Base-by-base conservation (phyloP, 1,140 invertebrate genomes). In the Drusus annulatus region DNA sequence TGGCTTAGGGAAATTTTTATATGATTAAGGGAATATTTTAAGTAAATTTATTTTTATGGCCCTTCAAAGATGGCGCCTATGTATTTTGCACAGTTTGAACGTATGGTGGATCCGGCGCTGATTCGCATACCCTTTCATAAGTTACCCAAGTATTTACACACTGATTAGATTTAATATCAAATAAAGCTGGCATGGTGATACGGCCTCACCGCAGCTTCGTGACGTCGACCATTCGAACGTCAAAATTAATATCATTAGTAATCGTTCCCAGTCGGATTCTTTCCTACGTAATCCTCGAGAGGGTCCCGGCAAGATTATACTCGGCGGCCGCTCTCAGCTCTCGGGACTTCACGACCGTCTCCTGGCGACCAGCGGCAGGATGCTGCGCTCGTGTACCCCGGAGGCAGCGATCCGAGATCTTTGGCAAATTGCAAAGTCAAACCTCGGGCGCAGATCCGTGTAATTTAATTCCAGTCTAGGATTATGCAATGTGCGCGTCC, bases 161-260 rank as follows among this genome's bases (percentile, higher is more conserved):
- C 25, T 28, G 25, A 28, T 45, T 1, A 2, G 36, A 45, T 13
- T 13, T 45, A 8, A 23, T 60, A 23, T 21, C 56, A 13, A 4
- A 60, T 60, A 60, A 60, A 28, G 2, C 62, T 65, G 21, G 62
- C n/a, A 8, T 15, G 7, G 25, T 65, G 28, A 65, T 65, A 65
- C n/a, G 1, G 62, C 62, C 25, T 65, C 16, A 25, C 28, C 25
- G 23, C 21, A 28, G 25, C 28, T 65, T 45, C 62, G 25, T 65
- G 62, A 65, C 62, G 25, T 65, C n/a, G 62, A 10, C 28, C 13
- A 28, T 65, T 31, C 62, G 21, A 65, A 25, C 62, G 62, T 65
- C 62, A 16, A 65, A 65, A 65, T 65, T 1, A 21, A 65, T 65
- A 65, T 36, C 62, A 65, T 65, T 65, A 65, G 62, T 25, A 25